Base-by-base conservation (phyloP, 2,113 vertebrate species). In the Sander vitreus region DNA sequence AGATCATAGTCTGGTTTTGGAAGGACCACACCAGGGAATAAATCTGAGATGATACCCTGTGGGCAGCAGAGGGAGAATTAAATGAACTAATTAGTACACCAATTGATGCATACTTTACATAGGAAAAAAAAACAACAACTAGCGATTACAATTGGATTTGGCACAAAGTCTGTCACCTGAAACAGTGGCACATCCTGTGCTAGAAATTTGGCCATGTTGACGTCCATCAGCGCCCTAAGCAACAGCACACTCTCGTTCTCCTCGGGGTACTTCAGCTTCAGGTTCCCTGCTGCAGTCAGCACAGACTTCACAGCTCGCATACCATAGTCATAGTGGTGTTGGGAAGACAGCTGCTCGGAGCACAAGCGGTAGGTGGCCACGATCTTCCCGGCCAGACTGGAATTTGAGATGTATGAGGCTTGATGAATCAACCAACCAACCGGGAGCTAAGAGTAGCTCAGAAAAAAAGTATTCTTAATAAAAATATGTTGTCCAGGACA, bases 281-380 rank as follows among this genome's bases (percentile, higher is more conserved):
- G 94, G 90, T 97, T 98, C 47, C 97, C 97, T 7, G 97, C 97
- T 0, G 97, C 97, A 2, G 97, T 98, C 86, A 99, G 96, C 68
- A 98, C 98, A 0, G 98, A 97, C 90, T 99, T 99, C 13, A 99
- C 97, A 0, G 97, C 98, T 1, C 96, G 95, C 97, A 99, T 99
- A 1, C 98, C 97, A 0, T 99, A 97, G 89, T 99, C 96, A 0
- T 99, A 98, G 93, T 99, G 97, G 80, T 96, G 95, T 90, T 99
- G 98, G 6, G 97, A 99, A 0, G 97, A 99, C 45, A 99, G 88
- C 87, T 98, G 97, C 91, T 99, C 97, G 0, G 97, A 99, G 91
- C 97, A 99, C 87, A 99, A 86, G 30, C 96, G 96, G 88, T 99
- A 99, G 1, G 97, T 99, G 0, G 97, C 97, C n/a, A 97, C 97